Conservation (phyloP, 2,888 invertebrate species). For the Ethmia dodecea region DNA sequence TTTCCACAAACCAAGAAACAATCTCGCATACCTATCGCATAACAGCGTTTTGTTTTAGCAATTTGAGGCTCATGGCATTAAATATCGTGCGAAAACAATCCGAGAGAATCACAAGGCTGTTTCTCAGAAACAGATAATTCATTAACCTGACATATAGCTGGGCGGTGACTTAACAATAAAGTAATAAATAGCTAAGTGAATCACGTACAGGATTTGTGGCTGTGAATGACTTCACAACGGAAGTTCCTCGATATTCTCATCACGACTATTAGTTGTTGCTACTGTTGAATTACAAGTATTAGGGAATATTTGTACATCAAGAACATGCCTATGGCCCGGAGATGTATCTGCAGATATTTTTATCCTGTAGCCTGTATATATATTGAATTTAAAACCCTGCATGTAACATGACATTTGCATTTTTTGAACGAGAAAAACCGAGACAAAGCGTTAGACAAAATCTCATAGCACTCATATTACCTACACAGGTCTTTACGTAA, state of each 20-base stretch:
- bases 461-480: too few species aligned
- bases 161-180: slow-evolving; percentile 30
- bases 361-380: too few species aligned
- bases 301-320: too few species aligned
- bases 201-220: slow-evolving; percentile 21
- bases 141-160: slow-evolving; percentile 25
- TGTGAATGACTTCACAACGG: slow-evolving; percentile 36
- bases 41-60: slow-evolving; percentile 9
- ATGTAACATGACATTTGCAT: too few species aligned
- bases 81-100: slow-evolving; percentile 10
- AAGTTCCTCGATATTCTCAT: slow-evolving; percentile 30
- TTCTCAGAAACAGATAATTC: slow-evolving; percentile 19
- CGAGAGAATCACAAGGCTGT: slow-evolving; percentile 8
- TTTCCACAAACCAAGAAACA: neutral
- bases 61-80: slow-evolving; percentile 3
- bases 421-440: too few species aligned
- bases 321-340: too few species aligned
- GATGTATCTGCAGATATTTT: too few species aligned
- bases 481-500: too few species aligned
- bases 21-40: slow-evolving; percentile 5
- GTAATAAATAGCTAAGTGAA: slow-evolving; percentile 29
- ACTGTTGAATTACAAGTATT: slow-evolving; percentile 11
- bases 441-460: too few species aligned
- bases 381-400: too few species aligned
- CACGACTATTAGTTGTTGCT: slow-evolving; percentile 25